Evolutionary conservation across 2,113 vertebrate species (phyloP).

Genomic region (Corvus hawaiiensis): DNA sequence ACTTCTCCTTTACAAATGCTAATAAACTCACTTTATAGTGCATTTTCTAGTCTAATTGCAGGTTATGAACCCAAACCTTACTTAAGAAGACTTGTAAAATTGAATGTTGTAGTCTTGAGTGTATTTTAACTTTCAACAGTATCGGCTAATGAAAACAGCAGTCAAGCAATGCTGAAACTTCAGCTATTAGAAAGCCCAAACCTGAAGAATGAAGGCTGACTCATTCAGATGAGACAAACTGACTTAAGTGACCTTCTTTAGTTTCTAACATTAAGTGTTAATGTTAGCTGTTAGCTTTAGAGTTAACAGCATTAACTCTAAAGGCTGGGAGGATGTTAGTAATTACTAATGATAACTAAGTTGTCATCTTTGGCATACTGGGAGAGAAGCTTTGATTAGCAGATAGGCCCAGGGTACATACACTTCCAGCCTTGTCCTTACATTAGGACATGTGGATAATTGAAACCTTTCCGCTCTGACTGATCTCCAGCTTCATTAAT

Average conservation of each 20-base stretch:
- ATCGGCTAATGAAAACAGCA: slow-evolving; percentile 9
- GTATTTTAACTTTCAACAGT: background rate
- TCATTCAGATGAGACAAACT: background rate
- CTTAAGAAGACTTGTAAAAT: background rate
- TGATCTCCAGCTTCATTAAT: background rate
- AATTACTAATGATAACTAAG: background rate
- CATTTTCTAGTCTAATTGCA: slow-evolving; percentile 31
- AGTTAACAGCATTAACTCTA: background rate
- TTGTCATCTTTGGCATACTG: background rate
- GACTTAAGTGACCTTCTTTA: background rate
- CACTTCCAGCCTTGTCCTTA: background rate
- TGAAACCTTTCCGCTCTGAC: slow-evolving; percentile 5
- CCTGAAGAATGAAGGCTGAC: background rate
- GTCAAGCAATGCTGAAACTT: background rate
- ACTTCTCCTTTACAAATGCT: background rate
- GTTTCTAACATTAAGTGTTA: background rate
- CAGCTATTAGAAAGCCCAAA: background rate
- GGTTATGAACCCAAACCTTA: background rate
- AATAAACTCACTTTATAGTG: background rate
- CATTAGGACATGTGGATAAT: background rate
- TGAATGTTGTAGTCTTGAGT: background rate
- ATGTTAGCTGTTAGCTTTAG: background rate
- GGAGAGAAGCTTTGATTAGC: background rate
- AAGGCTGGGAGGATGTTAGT: background rate
- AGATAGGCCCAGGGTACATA: background rate